phyloP scores from a whole-genome alignment of 1,140 invertebrate species.

The Pristionchus pacificus region DNA sequence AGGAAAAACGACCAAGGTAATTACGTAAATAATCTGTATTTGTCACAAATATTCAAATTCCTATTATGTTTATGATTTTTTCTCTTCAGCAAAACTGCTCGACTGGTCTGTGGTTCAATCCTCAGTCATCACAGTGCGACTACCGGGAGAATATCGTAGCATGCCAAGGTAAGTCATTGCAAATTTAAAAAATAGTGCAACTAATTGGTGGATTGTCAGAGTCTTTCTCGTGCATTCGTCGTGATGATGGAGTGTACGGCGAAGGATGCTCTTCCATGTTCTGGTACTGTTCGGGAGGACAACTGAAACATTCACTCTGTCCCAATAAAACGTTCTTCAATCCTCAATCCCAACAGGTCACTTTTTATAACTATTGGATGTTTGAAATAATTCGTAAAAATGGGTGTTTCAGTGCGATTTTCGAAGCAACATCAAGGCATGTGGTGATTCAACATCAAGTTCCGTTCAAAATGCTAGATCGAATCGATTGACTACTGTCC shows the following conservation, averaged over 20 bases:
- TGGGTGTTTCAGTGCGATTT: not conserved
- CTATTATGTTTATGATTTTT: not conserved
- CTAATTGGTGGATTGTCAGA: not conserved
- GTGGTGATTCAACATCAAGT: no score
- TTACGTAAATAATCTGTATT: no score
- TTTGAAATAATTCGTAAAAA: no score
- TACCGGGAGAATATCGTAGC: not conserved
- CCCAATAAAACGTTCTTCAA: not conserved
- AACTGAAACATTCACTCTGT: not conserved
- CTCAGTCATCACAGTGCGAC: not conserved
- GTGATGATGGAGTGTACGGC: not conserved
- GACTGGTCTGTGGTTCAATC: not conserved
- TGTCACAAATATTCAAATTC: no score
- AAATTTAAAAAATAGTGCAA: not conserved
- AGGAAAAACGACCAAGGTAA: not conserved
- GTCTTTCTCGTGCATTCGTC: not conserved
- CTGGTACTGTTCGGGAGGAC: not conserved
- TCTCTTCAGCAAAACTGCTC: not conserved
- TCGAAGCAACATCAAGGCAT: not conserved
- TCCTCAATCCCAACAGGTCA: no score
- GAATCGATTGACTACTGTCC: no score
- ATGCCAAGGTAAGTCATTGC: not conserved
- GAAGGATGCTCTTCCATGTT: not conserved
- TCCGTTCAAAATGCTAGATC: no score
- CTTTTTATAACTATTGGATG: no score